Evolutionary conservation across 2,888 invertebrate species (phyloP).

Genomic region (Agelastica alni): DNA sequence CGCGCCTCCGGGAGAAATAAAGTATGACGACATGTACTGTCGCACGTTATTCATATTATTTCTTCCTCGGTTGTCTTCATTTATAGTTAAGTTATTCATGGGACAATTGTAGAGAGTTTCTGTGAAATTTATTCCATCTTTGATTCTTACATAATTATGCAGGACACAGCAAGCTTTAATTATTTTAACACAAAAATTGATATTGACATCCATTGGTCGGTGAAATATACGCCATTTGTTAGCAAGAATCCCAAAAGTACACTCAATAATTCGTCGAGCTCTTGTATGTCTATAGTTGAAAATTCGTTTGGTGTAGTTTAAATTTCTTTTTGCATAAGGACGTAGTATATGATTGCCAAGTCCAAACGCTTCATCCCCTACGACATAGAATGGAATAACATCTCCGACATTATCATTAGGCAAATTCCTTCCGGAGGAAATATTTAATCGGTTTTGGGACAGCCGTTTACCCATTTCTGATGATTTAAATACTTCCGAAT

Average conservation of each 20-base stretch:
- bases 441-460: conserved; percentile 10
- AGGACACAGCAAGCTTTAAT: conserved; percentile 27
- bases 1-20: conserved; percentile 27
- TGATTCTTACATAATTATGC: too few relatives aligned
- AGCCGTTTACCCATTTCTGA: conserved; percentile 12
- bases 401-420: conserved; percentile 4
- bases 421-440: conserved; percentile 1
- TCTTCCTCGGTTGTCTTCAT: conserved; percentile 30
- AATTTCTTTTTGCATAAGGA: background rate
- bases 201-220: conserved; percentile 18
- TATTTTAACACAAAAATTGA: conserved; percentile 8
- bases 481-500: conserved; percentile 14
- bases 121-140: too few relatives aligned
- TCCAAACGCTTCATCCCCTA: conserved; percentile 9
- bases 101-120: conserved; percentile 27
- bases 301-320: background rate
- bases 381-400: conserved; percentile 10
- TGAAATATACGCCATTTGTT: conserved; percentile 29
- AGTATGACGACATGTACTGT: conserved; percentile 30
- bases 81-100: conserved; percentile 25
- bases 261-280: conserved; percentile 18
- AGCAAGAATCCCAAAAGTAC: conserved; percentile 25
- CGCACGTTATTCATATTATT: conserved; percentile 32
- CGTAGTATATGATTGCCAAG: conserved; percentile 11
- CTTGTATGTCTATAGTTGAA: background rate